Evolutionary conservation across 2,113 vertebrate species (phyloP).

Genomic region (Cyprinus carpio): DNA sequence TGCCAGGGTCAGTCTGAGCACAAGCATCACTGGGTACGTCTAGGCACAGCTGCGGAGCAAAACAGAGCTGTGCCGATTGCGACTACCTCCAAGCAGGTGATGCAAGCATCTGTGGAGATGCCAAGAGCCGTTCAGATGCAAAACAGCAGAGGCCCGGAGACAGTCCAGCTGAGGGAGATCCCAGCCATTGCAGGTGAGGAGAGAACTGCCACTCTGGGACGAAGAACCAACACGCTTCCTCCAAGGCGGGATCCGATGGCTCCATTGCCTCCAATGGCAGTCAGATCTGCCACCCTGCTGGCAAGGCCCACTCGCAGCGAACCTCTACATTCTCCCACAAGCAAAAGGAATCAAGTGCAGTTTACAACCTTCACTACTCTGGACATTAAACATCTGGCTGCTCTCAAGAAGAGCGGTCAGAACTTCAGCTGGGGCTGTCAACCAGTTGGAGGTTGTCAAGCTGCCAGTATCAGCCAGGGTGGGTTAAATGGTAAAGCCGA

Average conservation of each 20-base stretch:
- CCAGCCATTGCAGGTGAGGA: conserved; percentile 66
- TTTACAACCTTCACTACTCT: conserved; percentile 91
- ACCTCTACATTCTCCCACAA: conserved; percentile 90
- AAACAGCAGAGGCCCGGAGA: conserved; percentile 55
- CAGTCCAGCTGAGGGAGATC: conserved; percentile 17
- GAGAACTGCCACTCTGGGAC: conserved; percentile 79
- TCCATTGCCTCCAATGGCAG: conserved; percentile 45
- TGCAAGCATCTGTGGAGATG: conserved; percentile 46
- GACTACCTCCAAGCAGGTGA: conserved; percentile 73
- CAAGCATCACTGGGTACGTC: conserved; percentile 89
- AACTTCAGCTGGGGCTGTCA: conserved; percentile 85
- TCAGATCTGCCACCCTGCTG: conserved; percentile 68
- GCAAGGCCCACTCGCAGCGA: conserved; percentile 76
- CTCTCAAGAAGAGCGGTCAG: conserved; percentile 77
- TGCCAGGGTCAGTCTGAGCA: conserved; percentile 79
- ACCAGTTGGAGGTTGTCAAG: conserved; percentile 41
- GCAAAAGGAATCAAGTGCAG: conserved; percentile 93
- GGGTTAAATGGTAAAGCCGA: background rate
- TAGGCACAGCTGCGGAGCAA: conserved; percentile 75
- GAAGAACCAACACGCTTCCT: conserved; percentile 65
- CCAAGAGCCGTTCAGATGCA: conserved; percentile 34
- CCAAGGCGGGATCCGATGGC: conserved; percentile 58
- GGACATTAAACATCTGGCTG: conserved; percentile 77
- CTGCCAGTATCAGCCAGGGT: background rate
- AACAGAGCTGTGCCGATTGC: conserved; percentile 66